phyloP scores from a whole-genome alignment of 2,113 vertebrate genomes.

The Mohoua ochrocephala region DNA sequence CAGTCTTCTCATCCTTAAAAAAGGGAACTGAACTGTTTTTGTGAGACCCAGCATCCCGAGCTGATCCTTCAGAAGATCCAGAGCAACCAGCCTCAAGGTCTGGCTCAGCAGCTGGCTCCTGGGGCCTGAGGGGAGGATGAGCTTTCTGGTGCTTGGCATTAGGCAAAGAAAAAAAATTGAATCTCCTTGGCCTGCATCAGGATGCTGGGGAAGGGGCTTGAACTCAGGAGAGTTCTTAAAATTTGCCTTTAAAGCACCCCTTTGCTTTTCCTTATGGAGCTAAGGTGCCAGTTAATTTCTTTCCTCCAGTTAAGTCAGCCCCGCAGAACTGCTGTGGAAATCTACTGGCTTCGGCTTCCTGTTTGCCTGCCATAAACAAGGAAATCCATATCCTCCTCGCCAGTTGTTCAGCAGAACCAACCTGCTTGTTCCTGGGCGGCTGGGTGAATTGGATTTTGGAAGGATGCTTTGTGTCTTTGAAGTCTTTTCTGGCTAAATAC shows the following conservation, averaged over 20 bases:
- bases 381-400: background rate
- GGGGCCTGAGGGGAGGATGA: background rate
- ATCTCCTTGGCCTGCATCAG: background rate
- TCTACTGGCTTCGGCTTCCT: background rate
- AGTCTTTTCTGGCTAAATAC: slow-evolving; percentile 37
- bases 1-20: background rate
- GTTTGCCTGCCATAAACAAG: background rate
- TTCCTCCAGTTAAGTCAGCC: background rate
- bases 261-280: background rate
- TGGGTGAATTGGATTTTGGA: slow-evolving; percentile 25
- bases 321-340: background rate
- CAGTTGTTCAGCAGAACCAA: slow-evolving; percentile 10
- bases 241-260: background rate
- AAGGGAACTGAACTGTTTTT: background rate
- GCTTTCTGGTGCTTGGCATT: background rate
- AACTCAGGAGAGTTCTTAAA: background rate
- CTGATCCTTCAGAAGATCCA: background rate
- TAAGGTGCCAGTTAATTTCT: background rate
- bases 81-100: background rate
- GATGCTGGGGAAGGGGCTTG: background rate
- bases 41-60: background rate
- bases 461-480: slow-evolving; percentile 43
- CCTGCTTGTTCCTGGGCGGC: background rate
- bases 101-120: background rate
- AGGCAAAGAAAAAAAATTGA: background rate